These are phyloP conservation scores for Hylaeus volcanicus DNA, from an alignment of 1,140 invertebrate species.

Conservation along the genomic window DNA sequence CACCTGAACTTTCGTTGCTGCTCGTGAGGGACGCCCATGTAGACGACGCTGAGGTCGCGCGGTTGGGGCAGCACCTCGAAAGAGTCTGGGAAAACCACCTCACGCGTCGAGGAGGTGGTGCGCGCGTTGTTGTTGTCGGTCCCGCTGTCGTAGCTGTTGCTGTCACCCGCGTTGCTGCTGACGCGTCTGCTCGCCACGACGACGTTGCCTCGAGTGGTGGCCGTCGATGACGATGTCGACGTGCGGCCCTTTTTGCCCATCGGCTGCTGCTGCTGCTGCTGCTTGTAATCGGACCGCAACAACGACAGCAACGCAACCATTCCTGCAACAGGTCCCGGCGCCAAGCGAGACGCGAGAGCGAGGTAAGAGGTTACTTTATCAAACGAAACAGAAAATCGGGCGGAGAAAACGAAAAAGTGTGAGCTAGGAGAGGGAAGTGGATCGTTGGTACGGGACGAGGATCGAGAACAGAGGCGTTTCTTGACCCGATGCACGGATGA, in stretches of 20 bases:
- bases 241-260: conserved; percentile 41
- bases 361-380: conserved; percentile 55
- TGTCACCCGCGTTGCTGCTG: conserved; percentile 57
- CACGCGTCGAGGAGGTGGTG: conserved; percentile 59
- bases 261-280: conserved; percentile 46
- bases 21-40: conserved; percentile 81
- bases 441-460: conserved; percentile 16
- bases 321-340: conserved; percentile 74
- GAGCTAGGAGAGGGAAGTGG: background rate
- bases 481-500: conserved; percentile 27
- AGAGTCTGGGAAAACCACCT: conserved; percentile 79
- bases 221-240: background rate
- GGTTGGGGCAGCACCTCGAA: conserved; percentile 78
- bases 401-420: conserved; percentile 27
- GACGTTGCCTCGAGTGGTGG: conserved; percentile 35
- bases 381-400: conserved; percentile 24
- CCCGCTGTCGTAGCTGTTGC: conserved; percentile 58
- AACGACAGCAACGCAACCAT: conserved; percentile 76
- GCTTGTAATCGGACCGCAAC: conserved; percentile 74
- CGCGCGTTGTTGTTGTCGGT: conserved; percentile 41
- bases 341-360: conserved; percentile 61
- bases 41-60: conserved; percentile 73
- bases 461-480: conserved; percentile 16
- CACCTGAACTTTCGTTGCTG: conserved; percentile 87
- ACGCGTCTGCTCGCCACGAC: conserved; percentile 54